Base-by-base conservation (phyloP, 2,113 vertebrate species). In the Gymnorhina tibicen region DNA sequence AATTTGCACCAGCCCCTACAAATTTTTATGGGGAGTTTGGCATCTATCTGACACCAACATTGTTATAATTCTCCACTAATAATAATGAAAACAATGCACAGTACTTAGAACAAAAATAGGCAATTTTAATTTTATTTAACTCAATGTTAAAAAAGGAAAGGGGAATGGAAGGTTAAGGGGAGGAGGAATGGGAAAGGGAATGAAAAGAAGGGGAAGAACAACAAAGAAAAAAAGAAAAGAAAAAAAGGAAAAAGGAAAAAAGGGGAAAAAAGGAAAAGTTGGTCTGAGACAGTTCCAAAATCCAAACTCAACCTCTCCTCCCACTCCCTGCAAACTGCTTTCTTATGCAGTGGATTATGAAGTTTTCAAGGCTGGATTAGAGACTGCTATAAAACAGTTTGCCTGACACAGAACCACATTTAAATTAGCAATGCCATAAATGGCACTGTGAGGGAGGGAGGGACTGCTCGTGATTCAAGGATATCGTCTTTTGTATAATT, bases 401-500 rank as follows among this genome's bases (percentile, higher is more conserved):
- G 73, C 37, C 77, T 95, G 93, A 91, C 89, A 82, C 62, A 77
- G 35, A 95, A 94, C n/a, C 50, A 21, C 68, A 80, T 92, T 93
- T 94, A 95, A 96, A 97, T 97, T 96, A 97, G 79, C 85, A 70
- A 26, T 42, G 88, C 84, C 93, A 94, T 97, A 96, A 95, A 96
- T 11, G 0, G 55, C 46, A 18, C 82, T n/a, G 53, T 0, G 1
- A 93, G 78, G 69, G 72, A 95, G 86, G 82, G 55, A 85, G 52
- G 42, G 30, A 63, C 79, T 55, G 64, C 55, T 70, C 21, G 3
- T 96, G 78, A 97, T 93, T 97, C 94, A 96, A 89, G 89, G 73
- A 64, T 70, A 75, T 87, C 0, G 0, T 69, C 87, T 94, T 94
- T 85, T 89, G 62, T 91, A 92, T 95, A 87, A 96, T 96, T 96